Evolutionary conservation across 2,797 vertebrate species (phyloP), one percentile per base, ranked within the genome.

Genomic region (Sphenopsis melanotis): DNA sequence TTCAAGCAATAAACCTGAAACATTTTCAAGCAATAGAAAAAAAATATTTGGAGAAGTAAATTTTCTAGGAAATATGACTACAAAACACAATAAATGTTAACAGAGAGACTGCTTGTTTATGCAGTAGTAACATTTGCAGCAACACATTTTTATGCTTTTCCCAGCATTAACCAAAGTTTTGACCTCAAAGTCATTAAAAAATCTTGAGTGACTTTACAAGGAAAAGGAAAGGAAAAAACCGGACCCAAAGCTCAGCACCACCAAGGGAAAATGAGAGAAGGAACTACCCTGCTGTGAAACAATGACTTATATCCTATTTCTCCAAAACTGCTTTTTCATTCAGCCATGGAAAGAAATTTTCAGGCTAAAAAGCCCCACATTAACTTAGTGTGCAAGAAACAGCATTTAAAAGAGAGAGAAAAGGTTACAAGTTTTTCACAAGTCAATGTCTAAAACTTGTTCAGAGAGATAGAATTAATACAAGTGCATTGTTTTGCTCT

Each of bases 121-220:
- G 2, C 36, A 71, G 36, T 32, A 53, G 37, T 71, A 88, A 66
- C n/a, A 83, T 69, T 65, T 92, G 21, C 68, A 90, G 82, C 4
- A 41, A 75, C 32, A 26, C 3, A 65, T 87, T 93, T 69, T 57
- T 60, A 47, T 69, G 29, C 26, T 88, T 92, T 92, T 91, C 63
- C 59, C 50, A 61, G 61, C 37, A 85, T 71, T 89, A 86, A 57
- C 27, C 23, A 36, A 65, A 88, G 50, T 75, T 92, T 68, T 95
- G 75, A 96, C 57, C 77, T 92, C 88, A 92, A 93, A 74, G 59
- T 80, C 86, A 90, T n/a, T 77, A 87, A 89, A 97, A 95, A 95
- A 83, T 27, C 56, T 89, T 90, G 86, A 70, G 39, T 72, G 39
- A 84, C 27, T 94, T 66, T 70, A 39, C 32, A 94, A 89, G 26